Conservation (phyloP, 2,113 vertebrate genomes). For the Tachycineta bicolor region DNA sequence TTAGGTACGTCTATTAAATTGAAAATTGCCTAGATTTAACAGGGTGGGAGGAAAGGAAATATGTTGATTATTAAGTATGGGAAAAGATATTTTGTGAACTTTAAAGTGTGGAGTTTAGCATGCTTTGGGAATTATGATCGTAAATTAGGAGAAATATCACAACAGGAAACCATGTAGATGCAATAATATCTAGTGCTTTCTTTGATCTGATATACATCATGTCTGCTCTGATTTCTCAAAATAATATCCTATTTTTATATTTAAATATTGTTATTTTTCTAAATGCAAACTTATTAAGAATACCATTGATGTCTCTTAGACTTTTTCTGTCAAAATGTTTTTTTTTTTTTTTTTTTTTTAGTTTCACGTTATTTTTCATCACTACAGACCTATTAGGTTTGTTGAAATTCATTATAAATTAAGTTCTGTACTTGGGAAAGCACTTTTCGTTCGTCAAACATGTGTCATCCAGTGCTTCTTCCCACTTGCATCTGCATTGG, state of each 20-base stretch:
- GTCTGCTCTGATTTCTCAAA: neutral
- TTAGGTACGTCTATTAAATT: neutral
- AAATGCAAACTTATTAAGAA: neutral
- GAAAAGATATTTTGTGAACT: neutral
- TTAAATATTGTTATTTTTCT: neutral
- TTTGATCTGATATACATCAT: neutral
- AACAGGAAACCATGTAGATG: neutral
- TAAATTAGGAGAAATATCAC: neutral
- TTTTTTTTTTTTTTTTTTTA: neutral
- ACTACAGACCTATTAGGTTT: neutral
- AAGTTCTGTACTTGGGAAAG: neutral
- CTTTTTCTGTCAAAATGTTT: neutral
- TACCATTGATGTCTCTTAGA: neutral
- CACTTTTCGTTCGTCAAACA: neutral
- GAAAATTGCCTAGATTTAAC: neutral
- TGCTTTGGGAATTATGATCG: neutral
- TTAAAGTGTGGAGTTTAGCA: neutral
- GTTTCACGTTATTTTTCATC: neutral
- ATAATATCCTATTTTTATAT: neutral
- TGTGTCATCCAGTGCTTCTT: neutral
- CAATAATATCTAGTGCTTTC: neutral
- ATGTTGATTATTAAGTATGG: neutral
- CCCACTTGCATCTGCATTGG: neutral
- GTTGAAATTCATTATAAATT: neutral
- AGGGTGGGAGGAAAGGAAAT: neutral